A percentile compares a stretch with the other conserved stretches of the same genome.
Conservation (phyloP, 2,797 vertebrate genomes). For the Sparus aurata region DNA sequence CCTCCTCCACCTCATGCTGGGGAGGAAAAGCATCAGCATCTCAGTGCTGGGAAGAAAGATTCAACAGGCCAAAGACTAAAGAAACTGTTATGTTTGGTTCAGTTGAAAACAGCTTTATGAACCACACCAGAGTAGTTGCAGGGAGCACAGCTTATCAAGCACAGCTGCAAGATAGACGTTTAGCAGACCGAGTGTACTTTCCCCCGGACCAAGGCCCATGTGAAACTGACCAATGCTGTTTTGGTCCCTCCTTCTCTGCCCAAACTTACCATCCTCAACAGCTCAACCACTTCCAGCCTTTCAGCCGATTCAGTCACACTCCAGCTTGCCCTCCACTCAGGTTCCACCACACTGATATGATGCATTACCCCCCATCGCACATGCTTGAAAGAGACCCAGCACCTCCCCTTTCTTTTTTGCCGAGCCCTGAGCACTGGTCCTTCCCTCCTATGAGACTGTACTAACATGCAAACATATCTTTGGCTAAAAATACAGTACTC, state of each 20-base stretch:
- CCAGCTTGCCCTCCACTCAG: conserved; percentile 36
- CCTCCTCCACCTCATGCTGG: conserved; percentile 45
- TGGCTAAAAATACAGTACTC: not conserved
- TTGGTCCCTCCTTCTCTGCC: conserved; percentile 35
- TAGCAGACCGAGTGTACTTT: conserved; percentile 31
- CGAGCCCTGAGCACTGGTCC: conserved; percentile 78
- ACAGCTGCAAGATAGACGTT: conserved; percentile 24
- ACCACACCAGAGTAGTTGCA: conserved; percentile 36
- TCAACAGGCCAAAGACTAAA: conserved; percentile 41
- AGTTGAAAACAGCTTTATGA: conserved; percentile 59
- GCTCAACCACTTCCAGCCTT: conserved; percentile 58
- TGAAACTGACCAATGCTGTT: conserved; percentile 39
- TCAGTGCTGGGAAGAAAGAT: conserved; percentile 40
- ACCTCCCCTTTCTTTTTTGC: conserved; percentile 44
- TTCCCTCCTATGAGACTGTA: conserved; percentile 85
- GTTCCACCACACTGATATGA: conserved; percentile 56
- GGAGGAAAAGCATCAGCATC: conserved; percentile 29
- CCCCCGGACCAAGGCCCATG: conserved; percentile 33
- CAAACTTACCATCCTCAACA: conserved; percentile 39
- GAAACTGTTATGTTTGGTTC: conserved; percentile 37
- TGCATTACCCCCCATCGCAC: conserved; percentile 70
- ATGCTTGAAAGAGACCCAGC: conserved; percentile 67
- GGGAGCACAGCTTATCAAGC: conserved; percentile 34
- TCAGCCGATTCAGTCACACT: conserved; percentile 54
- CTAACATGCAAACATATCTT: conserved; percentile 56